Conservation (phyloP, 1,140 invertebrate species). For the Rhagoletis zephyria region DNA sequence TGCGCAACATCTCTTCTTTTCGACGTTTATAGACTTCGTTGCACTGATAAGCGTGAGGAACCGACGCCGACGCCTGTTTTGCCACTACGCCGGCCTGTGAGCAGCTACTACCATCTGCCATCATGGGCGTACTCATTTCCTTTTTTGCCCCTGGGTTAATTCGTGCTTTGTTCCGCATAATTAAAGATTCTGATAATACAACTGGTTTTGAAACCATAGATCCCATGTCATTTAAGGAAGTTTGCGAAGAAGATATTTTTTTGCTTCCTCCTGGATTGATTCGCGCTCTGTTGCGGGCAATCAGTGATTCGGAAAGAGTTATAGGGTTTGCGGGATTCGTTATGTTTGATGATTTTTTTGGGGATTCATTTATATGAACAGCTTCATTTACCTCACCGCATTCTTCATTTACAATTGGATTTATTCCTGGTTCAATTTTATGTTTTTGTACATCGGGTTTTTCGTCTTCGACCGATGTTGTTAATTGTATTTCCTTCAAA, state of each 20-base stretch:
- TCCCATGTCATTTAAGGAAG: background rate
- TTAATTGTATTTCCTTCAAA: background rate
- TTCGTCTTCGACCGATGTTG: background rate
- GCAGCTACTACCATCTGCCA: background rate
- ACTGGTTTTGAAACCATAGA: background rate
- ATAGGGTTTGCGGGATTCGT: background rate
- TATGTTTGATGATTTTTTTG: background rate
- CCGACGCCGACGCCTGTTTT: slow-evolving; percentile 32
- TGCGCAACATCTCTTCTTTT: slow-evolving; percentile 58
- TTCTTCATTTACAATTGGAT: background rate
- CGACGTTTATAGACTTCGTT: slow-evolving; percentile 58
- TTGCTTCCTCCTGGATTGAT: slow-evolving; percentile 14
- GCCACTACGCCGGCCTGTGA: background rate
- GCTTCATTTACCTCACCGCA: no score
- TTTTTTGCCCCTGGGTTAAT: slow-evolving; percentile 21
- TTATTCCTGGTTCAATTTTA: background rate
- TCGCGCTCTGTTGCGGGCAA: slow-evolving; percentile 12
- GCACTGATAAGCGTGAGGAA: slow-evolving; percentile 53
- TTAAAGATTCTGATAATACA: background rate
- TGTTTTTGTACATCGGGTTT: background rate
- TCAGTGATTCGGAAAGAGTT: slow-evolving; percentile 1
- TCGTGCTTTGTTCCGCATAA: slow-evolving; percentile 20
- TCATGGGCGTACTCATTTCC: background rate
- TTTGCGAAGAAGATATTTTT: background rate
- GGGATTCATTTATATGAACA: background rate